phyloP scores from a whole-genome alignment of 2,113 vertebrate species.

The Charadrius vociferus region DNA sequence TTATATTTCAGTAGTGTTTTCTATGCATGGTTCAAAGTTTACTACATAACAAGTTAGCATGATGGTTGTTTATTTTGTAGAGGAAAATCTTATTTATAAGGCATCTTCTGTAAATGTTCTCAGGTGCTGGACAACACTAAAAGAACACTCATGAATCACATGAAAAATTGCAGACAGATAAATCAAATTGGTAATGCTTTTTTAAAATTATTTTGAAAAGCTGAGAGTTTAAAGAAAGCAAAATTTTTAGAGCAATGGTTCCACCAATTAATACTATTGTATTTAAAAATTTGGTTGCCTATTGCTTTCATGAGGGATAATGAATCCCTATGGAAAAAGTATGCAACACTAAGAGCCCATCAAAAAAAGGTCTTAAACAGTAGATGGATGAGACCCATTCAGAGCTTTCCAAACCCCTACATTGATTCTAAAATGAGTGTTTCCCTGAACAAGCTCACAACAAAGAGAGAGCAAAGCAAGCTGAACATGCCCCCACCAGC shows the following conservation, averaged over 20 bases:
- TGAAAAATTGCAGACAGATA: not conserved
- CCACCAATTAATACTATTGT: not conserved
- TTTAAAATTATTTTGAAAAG: not conserved
- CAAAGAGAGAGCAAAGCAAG: not conserved
- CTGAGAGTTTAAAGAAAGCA: not conserved
- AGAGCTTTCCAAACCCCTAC: not conserved
- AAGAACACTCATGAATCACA: not conserved
- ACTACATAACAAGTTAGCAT: not conserved
- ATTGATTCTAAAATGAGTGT: not conserved
- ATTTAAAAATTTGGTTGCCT: not conserved
- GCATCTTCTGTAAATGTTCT: not conserved
- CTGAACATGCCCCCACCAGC: not conserved
- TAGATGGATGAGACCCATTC: not conserved
- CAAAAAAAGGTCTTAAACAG: not conserved
- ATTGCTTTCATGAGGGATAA: not conserved
- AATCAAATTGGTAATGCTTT: not conserved
- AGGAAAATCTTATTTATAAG: not conserved
- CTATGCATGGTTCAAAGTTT: not conserved
- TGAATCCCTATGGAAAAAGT: not conserved
- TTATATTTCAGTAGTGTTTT: not conserved
- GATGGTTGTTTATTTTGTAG: not conserved
- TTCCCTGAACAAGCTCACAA: not conserved
- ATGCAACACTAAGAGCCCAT: not conserved
- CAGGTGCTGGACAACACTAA: not conserved
- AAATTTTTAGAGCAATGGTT: not conserved